A percentile compares a stretch with the other conserved stretches of the same genome.
Evolutionary conservation across 2,113 vertebrate species (phyloP).

Genomic region (Dolichallabes microphthalmus): DNA sequence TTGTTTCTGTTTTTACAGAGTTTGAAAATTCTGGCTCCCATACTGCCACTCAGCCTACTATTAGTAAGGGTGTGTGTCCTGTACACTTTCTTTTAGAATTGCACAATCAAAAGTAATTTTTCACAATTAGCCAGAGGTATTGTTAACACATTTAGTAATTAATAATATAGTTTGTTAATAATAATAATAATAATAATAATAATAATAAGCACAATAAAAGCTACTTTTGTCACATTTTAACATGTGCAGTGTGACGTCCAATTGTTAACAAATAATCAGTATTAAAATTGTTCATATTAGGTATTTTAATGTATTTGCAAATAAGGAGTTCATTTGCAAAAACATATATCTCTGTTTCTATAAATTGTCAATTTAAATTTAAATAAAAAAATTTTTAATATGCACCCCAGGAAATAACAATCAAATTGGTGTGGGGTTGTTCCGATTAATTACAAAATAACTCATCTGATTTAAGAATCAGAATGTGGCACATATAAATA

Average conservation of each 20-base stretch:
- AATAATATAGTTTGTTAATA: background rate
- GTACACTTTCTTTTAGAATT: background rate
- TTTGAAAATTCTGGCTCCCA: conserved; percentile 74
- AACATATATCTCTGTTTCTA: no score
- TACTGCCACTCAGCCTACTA: conserved; percentile 74
- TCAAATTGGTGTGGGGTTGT: no score
- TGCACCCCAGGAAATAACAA: no score
- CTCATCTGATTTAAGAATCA: no score
- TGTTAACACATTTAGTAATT: no score
- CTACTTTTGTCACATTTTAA: background rate
- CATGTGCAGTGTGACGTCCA: background rate
- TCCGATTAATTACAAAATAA: no score
- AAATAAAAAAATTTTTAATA: no score
- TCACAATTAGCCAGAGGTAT: background rate
- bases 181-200: no score
- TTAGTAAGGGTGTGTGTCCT: conserved; percentile 75
- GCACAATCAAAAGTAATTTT: background rate
- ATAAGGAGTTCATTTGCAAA: no score
- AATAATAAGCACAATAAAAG: background rate
- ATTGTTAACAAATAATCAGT: background rate
- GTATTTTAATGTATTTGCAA: background rate
- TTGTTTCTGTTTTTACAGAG: conserved; percentile 73
- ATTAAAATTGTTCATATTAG: background rate
- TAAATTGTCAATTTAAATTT: no score
- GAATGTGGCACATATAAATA: no score